Evolutionary conservation across 2,113 vertebrate genomes (phyloP).

Genomic region (Diadophis punctatus): DNA sequence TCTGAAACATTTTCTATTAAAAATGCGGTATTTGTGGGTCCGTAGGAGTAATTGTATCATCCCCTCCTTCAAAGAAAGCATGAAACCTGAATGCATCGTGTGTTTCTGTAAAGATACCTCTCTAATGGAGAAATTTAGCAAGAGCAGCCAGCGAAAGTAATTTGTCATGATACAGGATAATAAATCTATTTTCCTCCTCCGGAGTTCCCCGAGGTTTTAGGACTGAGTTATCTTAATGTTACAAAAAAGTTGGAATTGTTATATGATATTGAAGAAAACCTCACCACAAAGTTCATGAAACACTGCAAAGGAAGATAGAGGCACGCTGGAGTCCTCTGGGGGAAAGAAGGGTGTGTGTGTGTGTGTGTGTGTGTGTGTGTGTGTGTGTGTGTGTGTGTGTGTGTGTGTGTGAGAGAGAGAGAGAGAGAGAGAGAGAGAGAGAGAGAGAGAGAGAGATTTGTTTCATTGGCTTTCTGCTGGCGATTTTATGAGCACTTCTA

Average conservation of each 20-base stretch:
- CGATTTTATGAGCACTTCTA: background rate
- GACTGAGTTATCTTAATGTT: conserved; percentile 10
- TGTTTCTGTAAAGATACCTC: background rate
- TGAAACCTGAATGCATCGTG: background rate
- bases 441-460: background rate
- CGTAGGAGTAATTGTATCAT: background rate
- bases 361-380: too few relatives aligned
- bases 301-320: conserved; percentile 18
- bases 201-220: conserved; percentile 2
- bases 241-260: background rate
- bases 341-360: background rate
- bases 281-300: conserved; percentile 16
- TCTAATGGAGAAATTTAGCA: background rate
- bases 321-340: conserved; percentile 1
- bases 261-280: conserved; percentile 28
- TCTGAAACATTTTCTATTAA: background rate
- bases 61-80: background rate
- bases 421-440: background rate
- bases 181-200: background rate
- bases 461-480: background rate
- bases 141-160: background rate
- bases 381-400: too few relatives aligned
- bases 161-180: background rate
- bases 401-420: too few relatives aligned
- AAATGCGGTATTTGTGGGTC: background rate